These are phyloP conservation scores for Drosophila hamatofila DNA, from an alignment of 2,888 invertebrate species.

Conservation along the genomic window DNA sequence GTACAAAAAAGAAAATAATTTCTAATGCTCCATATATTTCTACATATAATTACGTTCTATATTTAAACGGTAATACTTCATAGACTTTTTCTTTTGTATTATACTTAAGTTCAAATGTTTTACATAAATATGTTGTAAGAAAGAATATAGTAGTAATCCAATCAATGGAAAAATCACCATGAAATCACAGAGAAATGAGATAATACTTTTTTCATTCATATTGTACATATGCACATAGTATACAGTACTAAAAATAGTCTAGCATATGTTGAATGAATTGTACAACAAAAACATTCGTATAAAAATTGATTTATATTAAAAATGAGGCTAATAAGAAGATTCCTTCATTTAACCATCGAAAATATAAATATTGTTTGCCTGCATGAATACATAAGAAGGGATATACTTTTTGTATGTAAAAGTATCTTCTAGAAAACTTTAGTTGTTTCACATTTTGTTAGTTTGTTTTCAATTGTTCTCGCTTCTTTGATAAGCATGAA, in stretches of 20 bases:
- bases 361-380: not conserved
- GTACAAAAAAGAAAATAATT: conserved; percentile 28
- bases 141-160: not conserved
- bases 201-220: not conserved
- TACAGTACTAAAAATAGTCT: not conserved
- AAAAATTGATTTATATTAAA: not conserved
- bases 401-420: not conserved
- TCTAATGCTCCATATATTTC: conserved; percentile 12
- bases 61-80: not conserved
- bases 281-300: not conserved
- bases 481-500: conserved; percentile 40
- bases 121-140: not conserved
- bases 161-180: not conserved
- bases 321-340: not conserved
- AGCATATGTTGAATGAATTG: not conserved
- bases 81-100: no score
- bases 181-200: not conserved
- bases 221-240: not conserved
- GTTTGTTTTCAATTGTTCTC: conserved; percentile 30
- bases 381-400: not conserved
- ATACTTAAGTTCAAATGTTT: not conserved
- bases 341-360: not conserved
- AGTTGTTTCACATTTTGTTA: conserved; percentile 9
- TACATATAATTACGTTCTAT: conserved; percentile 13
- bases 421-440: conserved; percentile 15